These are phyloP conservation scores for Nipponacmea schrenckii DNA, from an alignment of 2,888 invertebrate species.

Conservation along the genomic window DNA sequence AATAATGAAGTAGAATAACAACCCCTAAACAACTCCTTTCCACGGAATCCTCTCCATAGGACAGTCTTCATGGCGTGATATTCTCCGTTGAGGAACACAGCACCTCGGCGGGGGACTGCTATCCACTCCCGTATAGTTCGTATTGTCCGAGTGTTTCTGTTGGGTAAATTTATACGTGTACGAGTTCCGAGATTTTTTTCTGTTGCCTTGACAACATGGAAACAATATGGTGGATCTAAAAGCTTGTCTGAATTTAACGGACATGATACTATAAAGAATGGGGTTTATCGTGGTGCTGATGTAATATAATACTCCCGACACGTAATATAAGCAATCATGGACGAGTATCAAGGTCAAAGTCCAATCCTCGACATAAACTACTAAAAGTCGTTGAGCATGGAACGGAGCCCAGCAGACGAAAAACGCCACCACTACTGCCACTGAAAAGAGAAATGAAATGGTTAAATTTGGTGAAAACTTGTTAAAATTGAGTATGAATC, in stretches of 20 bases:
- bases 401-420: slow-evolving; percentile 66
- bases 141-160: slow-evolving; percentile 47
- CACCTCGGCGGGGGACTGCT: slow-evolving; percentile 27
- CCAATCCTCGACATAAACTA: slow-evolving; percentile 73
- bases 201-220: slow-evolving; percentile 35
- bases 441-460: slow-evolving; percentile 50
- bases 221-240: slow-evolving; percentile 77
- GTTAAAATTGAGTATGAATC: too few relatives aligned
- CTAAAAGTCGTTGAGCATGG: slow-evolving; percentile 71
- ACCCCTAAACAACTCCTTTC: neutral
- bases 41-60: neutral
- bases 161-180: slow-evolving; percentile 47
- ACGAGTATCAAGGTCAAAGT: slow-evolving; percentile 70
- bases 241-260: slow-evolving; percentile 90
- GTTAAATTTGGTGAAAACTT: too few relatives aligned
- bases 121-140: slow-evolving; percentile 45
- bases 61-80: neutral
- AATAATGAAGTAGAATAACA: too few relatives aligned
- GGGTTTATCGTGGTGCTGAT: slow-evolving; percentile 93
- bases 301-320: slow-evolving; percentile 90
- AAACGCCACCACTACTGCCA: slow-evolving; percentile 64
- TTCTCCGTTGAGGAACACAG: neutral
- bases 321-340: slow-evolving; percentile 80
- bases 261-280: slow-evolving; percentile 93
- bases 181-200: slow-evolving; percentile 28